Percentiles rank a stretch among this genome's conserved stretches.
Evolutionary conservation across 2,888 invertebrate genomes (phyloP).

Genomic region (Ophion slaviceki): DNA sequence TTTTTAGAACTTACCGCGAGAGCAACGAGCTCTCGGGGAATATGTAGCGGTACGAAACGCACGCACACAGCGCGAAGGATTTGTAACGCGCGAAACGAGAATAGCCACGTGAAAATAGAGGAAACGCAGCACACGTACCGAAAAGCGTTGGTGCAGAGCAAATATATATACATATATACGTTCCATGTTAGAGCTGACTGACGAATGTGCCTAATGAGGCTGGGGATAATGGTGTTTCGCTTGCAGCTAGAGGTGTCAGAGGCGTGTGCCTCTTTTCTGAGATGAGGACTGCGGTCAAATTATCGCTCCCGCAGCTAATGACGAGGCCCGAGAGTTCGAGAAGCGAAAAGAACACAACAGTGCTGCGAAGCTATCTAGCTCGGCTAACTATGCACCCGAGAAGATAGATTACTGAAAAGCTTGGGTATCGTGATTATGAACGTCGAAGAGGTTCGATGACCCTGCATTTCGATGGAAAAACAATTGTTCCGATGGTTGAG

Average conservation of each 20-base stretch:
- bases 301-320: slow-evolving; percentile 28
- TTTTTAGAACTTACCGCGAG: slow-evolving; percentile 19
- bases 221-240: slow-evolving; percentile 52
- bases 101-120: slow-evolving; percentile 75
- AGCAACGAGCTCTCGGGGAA: background rate
- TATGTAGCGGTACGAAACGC: slow-evolving; percentile 22
- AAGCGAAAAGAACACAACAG: too few species aligned
- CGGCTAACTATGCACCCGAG: too few species aligned
- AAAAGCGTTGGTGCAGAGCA: slow-evolving; percentile 35
- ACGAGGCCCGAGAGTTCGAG: slow-evolving; percentile 52
- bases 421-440: too few species aligned
- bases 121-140: slow-evolving; percentile 62
- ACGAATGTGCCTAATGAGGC: slow-evolving; percentile 78
- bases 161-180: slow-evolving; percentile 46
- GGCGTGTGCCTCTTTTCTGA: slow-evolving; percentile 22
- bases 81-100: slow-evolving; percentile 69
- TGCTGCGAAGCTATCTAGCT: too few species aligned
- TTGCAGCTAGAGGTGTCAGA: slow-evolving; percentile 38
- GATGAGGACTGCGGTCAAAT: background rate
- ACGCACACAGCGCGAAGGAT: slow-evolving; percentile 7
- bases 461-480: too few species aligned
- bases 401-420: too few species aligned
- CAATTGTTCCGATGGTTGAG: too few species aligned
- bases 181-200: slow-evolving; percentile 72
- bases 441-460: too few species aligned